These are phyloP conservation scores for Aphyosemion australe DNA, from an alignment of 2,113 vertebrate species.

Conservation along the genomic window DNA sequence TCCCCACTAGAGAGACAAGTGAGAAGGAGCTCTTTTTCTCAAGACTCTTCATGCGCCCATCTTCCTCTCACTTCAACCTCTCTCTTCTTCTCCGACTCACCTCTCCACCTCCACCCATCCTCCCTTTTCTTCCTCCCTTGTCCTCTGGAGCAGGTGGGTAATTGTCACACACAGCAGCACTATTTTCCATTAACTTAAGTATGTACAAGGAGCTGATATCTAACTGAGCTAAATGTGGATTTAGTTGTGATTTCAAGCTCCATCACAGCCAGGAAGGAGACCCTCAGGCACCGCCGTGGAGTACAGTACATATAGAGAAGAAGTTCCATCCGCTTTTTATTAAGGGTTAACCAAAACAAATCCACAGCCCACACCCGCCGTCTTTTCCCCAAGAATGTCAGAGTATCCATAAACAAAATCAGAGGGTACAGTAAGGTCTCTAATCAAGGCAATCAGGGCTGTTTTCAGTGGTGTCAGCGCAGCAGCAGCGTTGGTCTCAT, in stretches of 20 bases:
- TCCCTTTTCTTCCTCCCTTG: slow-evolving; percentile 34
- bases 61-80: slow-evolving; percentile 83
- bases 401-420: slow-evolving; percentile 87
- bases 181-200: slow-evolving; percentile 63
- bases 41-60: slow-evolving; percentile 78
- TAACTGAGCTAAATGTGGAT: slow-evolving; percentile 45
- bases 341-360: slow-evolving; percentile 27
- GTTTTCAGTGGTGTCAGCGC: slow-evolving; percentile 96
- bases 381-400: slow-evolving; percentile 43
- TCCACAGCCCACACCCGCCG: slow-evolving; percentile 19
- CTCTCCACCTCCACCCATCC: slow-evolving; percentile 57
- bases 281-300: neutral
- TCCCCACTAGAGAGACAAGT: slow-evolving; percentile 71
- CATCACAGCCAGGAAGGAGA: slow-evolving; percentile 7
- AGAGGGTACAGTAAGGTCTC: slow-evolving; percentile 91
- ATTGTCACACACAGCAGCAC: slow-evolving; percentile 57
- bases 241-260: slow-evolving; percentile 37
- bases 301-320: neutral
- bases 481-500: slow-evolving; percentile 92
- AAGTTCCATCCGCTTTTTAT: slow-evolving; percentile 31
- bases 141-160: slow-evolving; percentile 54
- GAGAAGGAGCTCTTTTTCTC: slow-evolving; percentile 87
- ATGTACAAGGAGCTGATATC: slow-evolving; percentile 54
- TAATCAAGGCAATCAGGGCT: slow-evolving; percentile 99
- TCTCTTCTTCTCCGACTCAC: slow-evolving; percentile 73